These are phyloP conservation scores for Casuarius casuarius DNA, from an alignment of 2,113 vertebrate genomes.

Conservation along the genomic window DNA sequence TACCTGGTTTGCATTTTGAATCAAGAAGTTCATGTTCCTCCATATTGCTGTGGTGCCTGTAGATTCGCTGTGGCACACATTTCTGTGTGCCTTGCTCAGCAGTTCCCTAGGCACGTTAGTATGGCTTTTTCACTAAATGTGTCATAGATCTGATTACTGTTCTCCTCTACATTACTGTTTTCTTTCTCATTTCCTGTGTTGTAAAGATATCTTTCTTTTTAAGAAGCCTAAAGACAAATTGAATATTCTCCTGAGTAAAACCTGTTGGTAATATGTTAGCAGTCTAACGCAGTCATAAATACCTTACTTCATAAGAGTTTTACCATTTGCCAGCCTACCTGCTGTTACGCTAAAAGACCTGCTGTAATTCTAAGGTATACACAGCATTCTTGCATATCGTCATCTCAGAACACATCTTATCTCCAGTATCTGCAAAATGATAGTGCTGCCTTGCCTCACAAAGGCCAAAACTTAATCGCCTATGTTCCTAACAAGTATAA, in stretches of 20 bases:
- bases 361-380: not conserved
- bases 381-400: not conserved
- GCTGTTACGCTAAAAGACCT: not conserved
- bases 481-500: not conserved
- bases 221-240: not conserved
- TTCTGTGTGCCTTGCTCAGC: not conserved
- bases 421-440: not conserved
- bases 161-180: not conserved
- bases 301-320: not conserved
- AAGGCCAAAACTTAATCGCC: not conserved
- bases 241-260: not conserved
- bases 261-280: not conserved
- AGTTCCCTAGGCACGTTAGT: not conserved
- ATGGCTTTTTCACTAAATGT: not conserved
- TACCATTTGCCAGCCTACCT: not conserved
- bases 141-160: not conserved
- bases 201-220: not conserved
- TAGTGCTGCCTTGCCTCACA: not conserved
- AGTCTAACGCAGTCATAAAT: not conserved
- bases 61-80: not conserved
- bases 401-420: not conserved
- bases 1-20: not conserved
- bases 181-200: not conserved
- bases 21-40: not conserved
- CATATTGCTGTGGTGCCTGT: not conserved